phyloP scores from a whole-genome alignment of 2,888 invertebrate genomes.

The Lomographa bimaculata region DNA sequence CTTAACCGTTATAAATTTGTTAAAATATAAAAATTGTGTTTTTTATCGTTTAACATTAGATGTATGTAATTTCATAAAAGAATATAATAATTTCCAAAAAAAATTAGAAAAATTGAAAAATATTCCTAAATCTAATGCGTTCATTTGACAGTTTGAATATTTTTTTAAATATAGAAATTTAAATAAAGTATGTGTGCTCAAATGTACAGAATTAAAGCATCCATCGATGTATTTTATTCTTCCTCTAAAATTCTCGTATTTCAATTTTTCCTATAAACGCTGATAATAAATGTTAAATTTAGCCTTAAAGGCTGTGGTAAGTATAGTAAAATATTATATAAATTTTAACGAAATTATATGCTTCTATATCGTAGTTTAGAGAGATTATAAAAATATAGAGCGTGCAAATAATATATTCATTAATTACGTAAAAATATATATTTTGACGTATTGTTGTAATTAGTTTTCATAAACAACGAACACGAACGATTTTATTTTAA shows the following conservation, averaged over 20 bases:
- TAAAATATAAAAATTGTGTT: no score
- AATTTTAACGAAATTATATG: slow-evolving; percentile 26
- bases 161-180: no score
- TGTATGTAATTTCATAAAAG: no score
- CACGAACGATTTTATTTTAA: background rate
- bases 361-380: slow-evolving; percentile 32
- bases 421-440: background rate
- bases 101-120: no score
- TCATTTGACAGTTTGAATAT: no score
- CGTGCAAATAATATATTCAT: slow-evolving; percentile 1
- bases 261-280: slow-evolving; percentile 44
- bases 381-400: slow-evolving; percentile 8
- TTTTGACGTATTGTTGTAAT: no score
- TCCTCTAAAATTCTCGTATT: slow-evolving; percentile 53
- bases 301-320: slow-evolving; percentile 75
- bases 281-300: slow-evolving; percentile 51
- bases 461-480: slow-evolving; percentile 16
- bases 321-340: slow-evolving; percentile 31
- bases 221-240: slow-evolving; percentile 50
- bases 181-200: no score
- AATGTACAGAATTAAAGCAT: slow-evolving; percentile 64
- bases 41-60: no score
- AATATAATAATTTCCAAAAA: no score
- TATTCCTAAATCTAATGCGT: no score
- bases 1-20: no score